A percentile compares a stretch with the other conserved stretches of the same genome.
Evolutionary conservation across 2,113 vertebrate genomes (phyloP).

Genomic region (Machaerirhynchus nigripectus): DNA sequence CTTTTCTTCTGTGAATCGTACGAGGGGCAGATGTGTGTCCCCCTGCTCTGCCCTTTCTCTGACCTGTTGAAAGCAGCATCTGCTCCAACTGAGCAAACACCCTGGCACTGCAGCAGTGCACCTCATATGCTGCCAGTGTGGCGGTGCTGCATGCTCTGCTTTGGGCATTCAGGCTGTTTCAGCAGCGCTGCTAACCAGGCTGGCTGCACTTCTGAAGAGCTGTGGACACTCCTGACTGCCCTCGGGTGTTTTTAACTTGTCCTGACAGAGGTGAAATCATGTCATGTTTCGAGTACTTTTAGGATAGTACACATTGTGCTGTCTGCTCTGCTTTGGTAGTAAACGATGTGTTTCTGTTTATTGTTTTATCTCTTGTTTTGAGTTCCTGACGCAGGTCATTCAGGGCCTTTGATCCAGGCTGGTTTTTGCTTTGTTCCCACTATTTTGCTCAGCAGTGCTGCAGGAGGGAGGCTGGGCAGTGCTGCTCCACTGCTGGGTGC

Average conservation of each 20-base stretch:
- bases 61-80: background rate
- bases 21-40: background rate
- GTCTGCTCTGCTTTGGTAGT: background rate
- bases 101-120: background rate
- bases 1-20: background rate
- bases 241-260: background rate
- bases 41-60: background rate
- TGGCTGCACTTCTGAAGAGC: background rate
- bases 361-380: background rate
- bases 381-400: background rate
- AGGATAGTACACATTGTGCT: background rate
- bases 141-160: rapidly evolving
- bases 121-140: rapidly evolving
- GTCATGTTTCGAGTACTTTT: background rate
- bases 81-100: background rate
- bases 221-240: background rate
- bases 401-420: background rate
- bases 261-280: background rate
- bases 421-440: background rate
- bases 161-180: background rate
- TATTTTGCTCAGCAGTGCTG: background rate
- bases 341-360: background rate
- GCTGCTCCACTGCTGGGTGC: background rate
- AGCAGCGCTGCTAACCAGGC: rapidly evolving
- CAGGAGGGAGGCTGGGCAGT: background rate